Conservation (phyloP, 1,140 invertebrate species). For the Ips nitidus region DNA sequence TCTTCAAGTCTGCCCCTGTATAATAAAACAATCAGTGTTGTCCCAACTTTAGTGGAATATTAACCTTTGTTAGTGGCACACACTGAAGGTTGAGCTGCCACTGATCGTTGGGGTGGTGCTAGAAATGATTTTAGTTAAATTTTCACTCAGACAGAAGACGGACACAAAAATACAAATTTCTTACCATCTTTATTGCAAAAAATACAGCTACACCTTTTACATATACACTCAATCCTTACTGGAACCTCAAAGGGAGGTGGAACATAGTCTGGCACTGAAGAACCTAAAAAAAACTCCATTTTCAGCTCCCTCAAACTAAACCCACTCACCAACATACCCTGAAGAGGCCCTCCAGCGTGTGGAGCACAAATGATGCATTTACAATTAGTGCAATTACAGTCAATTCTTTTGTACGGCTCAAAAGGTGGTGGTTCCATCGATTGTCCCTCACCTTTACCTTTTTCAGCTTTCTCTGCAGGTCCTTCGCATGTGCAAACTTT, state of each 20-base stretch:
- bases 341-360: neutral
- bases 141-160: neutral
- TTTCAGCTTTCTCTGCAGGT: constrained; percentile 1
- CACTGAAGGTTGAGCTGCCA: constrained; percentile 9
- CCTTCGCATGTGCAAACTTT: neutral
- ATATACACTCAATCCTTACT: constrained; percentile 20
- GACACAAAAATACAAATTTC: neutral
- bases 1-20: neutral
- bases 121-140: neutral
- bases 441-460: neutral
- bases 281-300: too few relatives aligned
- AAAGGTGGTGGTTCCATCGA: constrained; percentile 30
- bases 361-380: constrained; percentile 16
- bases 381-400: constrained; percentile 28
- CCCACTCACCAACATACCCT: neutral
- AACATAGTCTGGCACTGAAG: constrained; percentile 1
- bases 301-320: neutral
- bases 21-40: neutral
- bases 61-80: neutral
- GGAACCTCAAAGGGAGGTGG: constrained; percentile 30
- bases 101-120: neutral
- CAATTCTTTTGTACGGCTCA: constrained; percentile 17
- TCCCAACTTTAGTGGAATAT: neutral
- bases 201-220: constrained; percentile 14
- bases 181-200: constrained; percentile 21